phyloP scores from a whole-genome alignment of 2,113 vertebrate species.

The Microcebus ravelobensis region DNA sequence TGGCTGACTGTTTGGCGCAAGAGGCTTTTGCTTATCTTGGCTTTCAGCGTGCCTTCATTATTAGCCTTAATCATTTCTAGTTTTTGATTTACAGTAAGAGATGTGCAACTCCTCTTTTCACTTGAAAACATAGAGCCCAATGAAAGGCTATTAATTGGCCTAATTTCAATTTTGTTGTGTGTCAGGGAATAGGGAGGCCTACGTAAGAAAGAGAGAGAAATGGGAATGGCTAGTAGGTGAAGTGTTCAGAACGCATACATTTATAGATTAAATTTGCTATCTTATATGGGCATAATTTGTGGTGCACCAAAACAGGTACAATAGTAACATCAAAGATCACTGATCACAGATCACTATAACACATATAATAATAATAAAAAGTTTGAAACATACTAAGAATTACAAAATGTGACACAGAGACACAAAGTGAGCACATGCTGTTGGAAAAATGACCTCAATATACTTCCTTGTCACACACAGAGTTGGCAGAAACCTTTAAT shows the following conservation, averaged over 20 bases:
- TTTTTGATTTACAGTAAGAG: background rate
- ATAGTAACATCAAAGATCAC: background rate
- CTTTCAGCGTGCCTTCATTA: background rate
- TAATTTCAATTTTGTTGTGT: background rate
- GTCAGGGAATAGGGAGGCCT: background rate
- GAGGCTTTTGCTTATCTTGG: background rate
- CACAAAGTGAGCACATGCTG: background rate
- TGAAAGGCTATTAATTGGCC: background rate
- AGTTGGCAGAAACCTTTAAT: background rate
- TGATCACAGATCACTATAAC: background rate
- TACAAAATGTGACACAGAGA: background rate
- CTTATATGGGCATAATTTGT: background rate
- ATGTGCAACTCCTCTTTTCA: background rate
- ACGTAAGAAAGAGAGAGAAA: background rate
- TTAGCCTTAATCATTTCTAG: background rate
- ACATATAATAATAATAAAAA: background rate
- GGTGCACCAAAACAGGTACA: background rate
- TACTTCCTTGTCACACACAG: background rate
- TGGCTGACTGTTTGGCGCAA: background rate
- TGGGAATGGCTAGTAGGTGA: background rate
- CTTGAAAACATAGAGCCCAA: background rate
- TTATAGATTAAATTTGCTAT: background rate
- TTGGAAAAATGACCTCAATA: background rate
- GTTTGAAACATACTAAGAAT: background rate
- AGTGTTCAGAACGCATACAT: background rate